Evolutionary conservation across 1,140 invertebrate genomes (phyloP), one percentile per base, ranked within the genome.

Genomic region (Drosophila prosaltans): DNA sequence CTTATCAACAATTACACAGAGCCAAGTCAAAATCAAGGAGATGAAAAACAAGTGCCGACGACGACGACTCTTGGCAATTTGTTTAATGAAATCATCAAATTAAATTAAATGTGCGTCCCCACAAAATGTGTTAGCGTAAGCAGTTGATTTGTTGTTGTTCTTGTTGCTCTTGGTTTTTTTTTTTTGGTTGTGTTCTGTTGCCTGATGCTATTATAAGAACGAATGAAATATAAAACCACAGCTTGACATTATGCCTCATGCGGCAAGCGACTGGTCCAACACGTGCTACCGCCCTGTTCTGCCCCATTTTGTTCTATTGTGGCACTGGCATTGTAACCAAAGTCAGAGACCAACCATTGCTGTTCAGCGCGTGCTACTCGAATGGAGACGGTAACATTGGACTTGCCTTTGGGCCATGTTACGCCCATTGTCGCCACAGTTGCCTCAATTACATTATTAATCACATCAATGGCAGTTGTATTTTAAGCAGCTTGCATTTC

Each of bases 41-140:
- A 48, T 45, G 67, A 62, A 36, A 36, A 65, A 60, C 43, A 28
- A 48, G 64, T 26, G 45, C 40, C 10, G 10, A 28, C 57, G 45
- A 55, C 10, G 10, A 28, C 57, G 74, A 65, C 40, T 55, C 45
- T 32, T 40, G 61, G 73, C 82, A 80, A 88, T 86, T 88, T 82
- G 77, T 82, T 82, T 80, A 86, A 86, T 86, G 79, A 86, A 86
- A 86, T 88, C 83, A 86, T 86, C 75, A 86, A 86, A 86, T 86
- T 86, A 88, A 76, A 77, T 78, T 77, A 82, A 86, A 86, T 86
- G 82, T 86, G 79, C 75, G 67, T 69, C 57, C 57, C 75, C 74
- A 21, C 78, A 85, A 78, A 81, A 51, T 51, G 71, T 86, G 78
- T 70, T 72, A 88, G 80, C 72, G 74, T 57, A 81, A 78, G 81